Conservation (phyloP, 2,113 vertebrate genomes). For the Rutilus rutilus region DNA sequence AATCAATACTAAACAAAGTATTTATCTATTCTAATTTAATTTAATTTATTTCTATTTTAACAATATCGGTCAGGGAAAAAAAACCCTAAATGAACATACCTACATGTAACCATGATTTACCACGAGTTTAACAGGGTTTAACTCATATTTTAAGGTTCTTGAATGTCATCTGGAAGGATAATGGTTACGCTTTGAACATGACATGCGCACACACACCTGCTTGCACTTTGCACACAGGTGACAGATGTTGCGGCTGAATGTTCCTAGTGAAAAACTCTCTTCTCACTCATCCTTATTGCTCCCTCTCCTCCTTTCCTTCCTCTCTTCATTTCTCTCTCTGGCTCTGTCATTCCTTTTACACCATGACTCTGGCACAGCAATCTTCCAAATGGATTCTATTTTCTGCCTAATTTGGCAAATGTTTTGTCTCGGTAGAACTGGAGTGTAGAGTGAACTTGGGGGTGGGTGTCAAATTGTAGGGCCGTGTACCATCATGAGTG, state of each 20-base stretch:
- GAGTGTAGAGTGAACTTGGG: slow-evolving; percentile 55
- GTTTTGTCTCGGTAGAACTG: slow-evolving; percentile 57
- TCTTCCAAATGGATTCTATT: slow-evolving; percentile 67
- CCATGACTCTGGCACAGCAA: slow-evolving; percentile 39
- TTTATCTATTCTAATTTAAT: too few relatives aligned
- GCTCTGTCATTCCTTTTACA: slow-evolving; percentile 16
- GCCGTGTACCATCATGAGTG: slow-evolving; percentile 4
- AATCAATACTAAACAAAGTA: too few relatives aligned
- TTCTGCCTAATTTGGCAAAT: slow-evolving; percentile 71
- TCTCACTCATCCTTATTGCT: slow-evolving; percentile 42
- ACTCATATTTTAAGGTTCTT: neutral
- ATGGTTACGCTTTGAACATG: neutral
- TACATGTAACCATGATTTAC: neutral
- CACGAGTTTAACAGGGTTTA: neutral
- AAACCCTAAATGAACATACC: too few relatives aligned
- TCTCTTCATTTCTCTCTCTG: slow-evolving; percentile 30
- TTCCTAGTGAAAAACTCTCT: slow-evolving; percentile 51
- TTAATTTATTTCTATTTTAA: too few relatives aligned
- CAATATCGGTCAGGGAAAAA: too few relatives aligned
- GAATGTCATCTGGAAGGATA: slow-evolving; percentile 18
- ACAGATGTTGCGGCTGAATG: slow-evolving; percentile 53
- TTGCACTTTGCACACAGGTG: slow-evolving; percentile 48
- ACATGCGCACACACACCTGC: neutral
- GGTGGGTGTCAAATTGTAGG: slow-evolving; percentile 45
- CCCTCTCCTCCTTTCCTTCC: slow-evolving; percentile 19